Evolutionary conservation across 2,797 vertebrate genomes (phyloP), one percentile per base, ranked within the genome.

Genomic region (Tragopan temminckii): DNA sequence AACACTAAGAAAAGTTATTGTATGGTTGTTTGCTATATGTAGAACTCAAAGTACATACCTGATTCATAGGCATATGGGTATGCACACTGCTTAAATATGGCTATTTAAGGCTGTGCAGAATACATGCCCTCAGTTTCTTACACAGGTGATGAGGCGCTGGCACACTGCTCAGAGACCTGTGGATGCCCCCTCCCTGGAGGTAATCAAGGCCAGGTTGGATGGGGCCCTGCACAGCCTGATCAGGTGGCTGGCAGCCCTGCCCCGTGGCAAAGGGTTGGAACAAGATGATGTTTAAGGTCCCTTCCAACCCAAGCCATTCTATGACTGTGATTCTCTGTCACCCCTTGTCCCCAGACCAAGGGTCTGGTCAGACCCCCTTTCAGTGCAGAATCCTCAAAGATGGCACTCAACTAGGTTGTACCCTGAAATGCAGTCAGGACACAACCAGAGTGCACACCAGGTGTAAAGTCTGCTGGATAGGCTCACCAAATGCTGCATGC

Each of bases 1-100:
- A n/a, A 53, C 6, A 33, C 9, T 8, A 13, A 0, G 1, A 69
- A 31, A 50, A 70, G 8, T 38, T 64, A 27, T 7, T 9, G 5
- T 29, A 19, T 2, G 4, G 35, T 18, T 14, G 21, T 8, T 43
- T 12, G n/a, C 20, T 50, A 9, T 14, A 8, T 33, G 38, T 57
- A 45, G 20, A 55, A 35, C 29, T 62, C 2, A 0, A 35, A 45
- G 27, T 19, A 53, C 3, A 10, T 25, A 38, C 59, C 43, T 42
- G 9, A 46, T 23, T 48, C 40, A 33, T 19, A 70, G 14, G 17
- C 12, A 35, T 16, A 50, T 11, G 8, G 8, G 6, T 35, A 42
- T 8, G 7, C 29, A 6, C 7, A 5, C 31, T 16, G 16, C 19
- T 45, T 59, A 48, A 75, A 25, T 19, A 24, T 1, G 43, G 6